Conservation (phyloP, 2,797 vertebrate genomes). For the Enteromius trimaculatus region DNA sequence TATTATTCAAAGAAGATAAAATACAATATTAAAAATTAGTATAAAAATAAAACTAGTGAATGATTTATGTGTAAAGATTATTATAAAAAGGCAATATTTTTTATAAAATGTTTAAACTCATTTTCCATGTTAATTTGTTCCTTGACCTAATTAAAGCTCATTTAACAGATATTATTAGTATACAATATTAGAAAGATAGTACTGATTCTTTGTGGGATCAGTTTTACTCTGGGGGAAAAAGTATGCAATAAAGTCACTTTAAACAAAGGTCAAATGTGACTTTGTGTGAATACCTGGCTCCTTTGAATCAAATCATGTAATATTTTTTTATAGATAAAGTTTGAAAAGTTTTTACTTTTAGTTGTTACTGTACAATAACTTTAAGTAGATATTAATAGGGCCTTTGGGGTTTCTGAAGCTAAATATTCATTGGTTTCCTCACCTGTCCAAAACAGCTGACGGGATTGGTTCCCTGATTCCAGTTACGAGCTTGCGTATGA, state of each 20-base stretch:
- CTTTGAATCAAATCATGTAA: not conserved
- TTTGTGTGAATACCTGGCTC: not conserved
- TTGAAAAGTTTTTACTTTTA: not conserved
- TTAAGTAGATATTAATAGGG: not conserved
- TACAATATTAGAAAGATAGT: not conserved
- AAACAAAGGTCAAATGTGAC: not conserved
- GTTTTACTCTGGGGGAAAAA: not conserved
- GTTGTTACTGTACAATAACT: not conserved
- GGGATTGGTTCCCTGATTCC: not conserved
- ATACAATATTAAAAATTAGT: not conserved
- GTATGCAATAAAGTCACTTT: not conserved
- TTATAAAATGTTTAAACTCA: too few species aligned
- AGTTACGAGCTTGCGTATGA: not conserved
- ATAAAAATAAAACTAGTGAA: not conserved
- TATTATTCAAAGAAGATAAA: not conserved
- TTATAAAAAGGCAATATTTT: not conserved
- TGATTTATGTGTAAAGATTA: not conserved
- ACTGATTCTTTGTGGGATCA: not conserved
- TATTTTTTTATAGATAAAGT: not conserved
- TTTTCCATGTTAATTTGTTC: not conserved
- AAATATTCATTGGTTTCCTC: not conserved
- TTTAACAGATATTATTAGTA: not conserved
- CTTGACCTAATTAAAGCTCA: not conserved
- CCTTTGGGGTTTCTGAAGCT: not conserved
- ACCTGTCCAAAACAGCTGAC: conserved; percentile 14